These are phyloP conservation scores for Periparus ater DNA, from an alignment of 2,797 vertebrate species.

Conservation along the genomic window DNA sequence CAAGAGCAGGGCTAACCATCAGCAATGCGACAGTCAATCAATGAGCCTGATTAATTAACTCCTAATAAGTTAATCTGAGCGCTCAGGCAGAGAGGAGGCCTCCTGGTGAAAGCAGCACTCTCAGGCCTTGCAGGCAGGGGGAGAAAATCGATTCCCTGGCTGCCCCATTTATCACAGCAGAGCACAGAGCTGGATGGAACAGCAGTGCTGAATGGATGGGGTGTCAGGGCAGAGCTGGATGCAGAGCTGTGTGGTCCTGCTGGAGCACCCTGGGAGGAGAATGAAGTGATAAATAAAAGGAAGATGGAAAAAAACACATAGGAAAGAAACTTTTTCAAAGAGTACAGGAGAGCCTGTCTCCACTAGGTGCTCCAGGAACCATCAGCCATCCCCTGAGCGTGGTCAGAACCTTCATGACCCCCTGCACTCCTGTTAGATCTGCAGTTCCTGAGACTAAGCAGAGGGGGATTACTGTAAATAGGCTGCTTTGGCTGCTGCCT, in stretches of 20 bases:
- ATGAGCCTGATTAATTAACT: slow-evolving; percentile 70
- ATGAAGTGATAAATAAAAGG: neutral
- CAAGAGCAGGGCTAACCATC: neutral
- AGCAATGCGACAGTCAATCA: slow-evolving; percentile 40
- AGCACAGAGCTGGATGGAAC: neutral
- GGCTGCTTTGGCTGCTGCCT: neutral
- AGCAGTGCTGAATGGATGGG: neutral
- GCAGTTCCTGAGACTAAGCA: neutral
- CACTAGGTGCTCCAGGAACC: neutral
- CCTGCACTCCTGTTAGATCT: neutral
- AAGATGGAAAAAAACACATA: neutral
- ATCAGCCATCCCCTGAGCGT: neutral
- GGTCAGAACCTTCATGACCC: neutral
- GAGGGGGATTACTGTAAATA: neutral
- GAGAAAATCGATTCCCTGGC: slow-evolving; percentile 41
- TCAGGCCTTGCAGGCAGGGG: neutral
- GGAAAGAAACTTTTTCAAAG: neutral
- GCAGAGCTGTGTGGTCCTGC: neutral
- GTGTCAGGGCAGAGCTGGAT: neutral
- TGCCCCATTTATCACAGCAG: slow-evolving; percentile 29
- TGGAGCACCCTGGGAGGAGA: neutral
- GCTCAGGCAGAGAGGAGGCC: slow-evolving; percentile 24
- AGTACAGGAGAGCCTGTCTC: neutral
- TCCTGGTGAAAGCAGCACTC: slow-evolving; percentile 19
- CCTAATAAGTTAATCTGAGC: slow-evolving; percentile 60